Evolutionary conservation across 2,888 invertebrate species (phyloP), one percentile per base, ranked within the genome.

Genomic region (Agonum fuliginosum): DNA sequence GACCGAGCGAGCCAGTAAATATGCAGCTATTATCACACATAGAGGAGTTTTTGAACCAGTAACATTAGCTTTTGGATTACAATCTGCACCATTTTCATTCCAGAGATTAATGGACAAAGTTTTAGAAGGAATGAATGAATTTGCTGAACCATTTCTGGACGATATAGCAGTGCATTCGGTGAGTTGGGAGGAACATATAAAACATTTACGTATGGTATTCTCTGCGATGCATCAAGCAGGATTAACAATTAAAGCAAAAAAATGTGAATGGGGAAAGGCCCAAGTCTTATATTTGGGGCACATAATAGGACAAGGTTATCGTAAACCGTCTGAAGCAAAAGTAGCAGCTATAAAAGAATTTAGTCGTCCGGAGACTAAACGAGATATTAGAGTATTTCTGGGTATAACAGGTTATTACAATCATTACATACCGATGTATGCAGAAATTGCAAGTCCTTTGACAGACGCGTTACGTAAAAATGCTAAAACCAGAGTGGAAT

Each of bases 351-450:
- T 62, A 62, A 22, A 41, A 43, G 2, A 10, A 27, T 70, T 70
- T 46, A 19, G 14, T 0, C 43, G 46, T 24, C 70, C 70, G 12
- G 14, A 24, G 14, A 70, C 70, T 6, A 22, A 70, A 24, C 20
- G 17, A 22, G 70, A 70, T 22, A 5, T 46, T 12, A 70, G 46
- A 70, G 22, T 14, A 5, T 70, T 70, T 46, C 10, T 70, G 14
- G 70, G 70, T n/a, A 1, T 46, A 3, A 70, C 46, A 2, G 70
- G 70, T 6, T 70, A 70, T 62, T 62, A 62, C 3, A 62, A 62
- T 17, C 62, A 62, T 14, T 30, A 62, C 30, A 30, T 62, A 30
- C 12, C 8, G 14, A 62, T 30, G 62, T 62, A 62, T 30, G 8
- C 62, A 12, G 70, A 46, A 3, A 70, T 70, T 12, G 70, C 43